These are phyloP conservation scores for Bergia puertoricense DNA, from an alignment of 92 coral and sea anemone genomes.

Conservation along the genomic window DNA sequence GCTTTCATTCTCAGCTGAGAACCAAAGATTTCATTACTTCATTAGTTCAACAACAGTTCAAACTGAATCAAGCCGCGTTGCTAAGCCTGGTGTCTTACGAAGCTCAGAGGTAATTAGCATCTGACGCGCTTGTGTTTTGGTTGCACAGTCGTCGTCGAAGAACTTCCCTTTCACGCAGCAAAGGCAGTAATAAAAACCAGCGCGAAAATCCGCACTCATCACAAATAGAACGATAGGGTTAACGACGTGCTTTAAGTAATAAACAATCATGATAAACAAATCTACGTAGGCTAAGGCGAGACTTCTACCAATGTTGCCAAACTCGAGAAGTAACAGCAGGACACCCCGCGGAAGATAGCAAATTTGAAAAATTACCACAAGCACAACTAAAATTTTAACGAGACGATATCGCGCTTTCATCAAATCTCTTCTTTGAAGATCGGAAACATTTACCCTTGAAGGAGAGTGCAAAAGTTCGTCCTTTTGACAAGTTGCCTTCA, in stretches of 20 bases:
- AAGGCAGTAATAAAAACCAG: slow-evolving; percentile 40
- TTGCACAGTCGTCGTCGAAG: not conserved
- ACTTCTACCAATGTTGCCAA: slow-evolving; percentile 25
- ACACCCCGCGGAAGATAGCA: slow-evolving; percentile 54
- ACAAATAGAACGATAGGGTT: slow-evolving; percentile 56
- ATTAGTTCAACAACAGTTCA: not conserved
- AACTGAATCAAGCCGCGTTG: not conserved
- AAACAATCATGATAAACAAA: slow-evolving; percentile 36
- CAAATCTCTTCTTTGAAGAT: not conserved
- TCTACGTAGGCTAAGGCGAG: slow-evolving; percentile 30
- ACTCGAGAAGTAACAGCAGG: slow-evolving; percentile 22
- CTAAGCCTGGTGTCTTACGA: not conserved
- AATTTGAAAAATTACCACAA: slow-evolving; percentile 48
- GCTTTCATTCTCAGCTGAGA: not conserved
- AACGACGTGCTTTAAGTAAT: slow-evolving; percentile 58
- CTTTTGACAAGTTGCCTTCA: slow-evolving; percentile 16
- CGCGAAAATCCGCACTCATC: slow-evolving; percentile 59
- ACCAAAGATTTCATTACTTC: not conserved
- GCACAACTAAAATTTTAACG: slow-evolving; percentile 34
- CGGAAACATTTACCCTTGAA: not conserved
- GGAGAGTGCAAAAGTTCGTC: slow-evolving; percentile 10
- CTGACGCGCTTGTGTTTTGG: not conserved
- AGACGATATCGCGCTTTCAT: slow-evolving; percentile 31
- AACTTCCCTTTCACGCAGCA: slow-evolving; percentile 18
- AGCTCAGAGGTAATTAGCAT: not conserved